Evolutionary conservation across 2,797 vertebrate species (phyloP).

Genomic region (Rallus crepitans): DNA sequence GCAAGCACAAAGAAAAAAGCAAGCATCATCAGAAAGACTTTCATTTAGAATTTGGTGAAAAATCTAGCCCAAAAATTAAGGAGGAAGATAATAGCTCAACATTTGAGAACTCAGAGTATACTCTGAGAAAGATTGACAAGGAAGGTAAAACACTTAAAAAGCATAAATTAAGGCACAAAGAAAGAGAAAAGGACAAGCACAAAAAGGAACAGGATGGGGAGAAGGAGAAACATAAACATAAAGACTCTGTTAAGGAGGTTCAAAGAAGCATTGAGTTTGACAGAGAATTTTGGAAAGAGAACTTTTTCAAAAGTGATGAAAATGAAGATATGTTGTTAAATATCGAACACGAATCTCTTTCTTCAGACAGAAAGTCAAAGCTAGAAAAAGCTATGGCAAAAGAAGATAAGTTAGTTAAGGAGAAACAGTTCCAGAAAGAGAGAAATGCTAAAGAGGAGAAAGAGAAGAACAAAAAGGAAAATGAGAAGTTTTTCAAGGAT

Average conservation of each 20-base stretch:
- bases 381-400: constrained; percentile 84
- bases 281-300: constrained; percentile 99
- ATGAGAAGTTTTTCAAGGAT: constrained; percentile 85
- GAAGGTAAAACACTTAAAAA: constrained; percentile 97
- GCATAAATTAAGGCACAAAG: constrained; percentile 96
- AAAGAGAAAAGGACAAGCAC: constrained; percentile 92
- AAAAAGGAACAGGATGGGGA: constrained; percentile 91
- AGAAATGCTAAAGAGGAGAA: constrained; percentile 89
- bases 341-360: constrained; percentile 84
- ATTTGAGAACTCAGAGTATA: constrained; percentile 87
- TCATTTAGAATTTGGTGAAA: constrained; percentile 87
- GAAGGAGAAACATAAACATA: constrained; percentile 90
- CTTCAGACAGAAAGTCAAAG: constrained; percentile 84
- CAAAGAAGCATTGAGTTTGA: constrained; percentile 97
- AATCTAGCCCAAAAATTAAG: constrained; percentile 86
- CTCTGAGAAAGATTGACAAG: constrained; percentile 89
- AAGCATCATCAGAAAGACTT: constrained; percentile 95
- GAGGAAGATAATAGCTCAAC: constrained; percentile 87
- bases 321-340: constrained; percentile 85
- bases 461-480: constrained; percentile 90
- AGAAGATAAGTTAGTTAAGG: constrained; percentile 89
- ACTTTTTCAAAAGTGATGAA: constrained; percentile 99
- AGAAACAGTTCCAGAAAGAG: constrained; percentile 89
- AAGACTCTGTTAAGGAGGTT: constrained; percentile 88
- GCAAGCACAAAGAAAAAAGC: constrained; percentile 97